Conservation (phyloP, 2,797 vertebrate genomes). For the Morus bassanus region DNA sequence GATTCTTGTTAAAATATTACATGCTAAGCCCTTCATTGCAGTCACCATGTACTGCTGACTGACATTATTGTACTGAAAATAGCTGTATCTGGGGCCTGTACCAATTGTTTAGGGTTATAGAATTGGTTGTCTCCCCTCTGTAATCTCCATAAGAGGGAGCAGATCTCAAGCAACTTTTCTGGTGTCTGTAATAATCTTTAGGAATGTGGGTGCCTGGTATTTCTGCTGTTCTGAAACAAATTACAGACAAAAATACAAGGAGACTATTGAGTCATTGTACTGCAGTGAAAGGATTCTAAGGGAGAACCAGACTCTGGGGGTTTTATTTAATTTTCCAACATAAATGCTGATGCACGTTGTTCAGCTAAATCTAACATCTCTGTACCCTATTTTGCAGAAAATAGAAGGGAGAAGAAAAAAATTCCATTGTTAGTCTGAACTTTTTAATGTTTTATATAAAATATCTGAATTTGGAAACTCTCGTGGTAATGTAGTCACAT, state of each 20-base stretch:
- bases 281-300: not conserved
- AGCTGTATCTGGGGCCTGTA: not conserved
- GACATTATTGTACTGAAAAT: not conserved
- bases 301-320: not conserved
- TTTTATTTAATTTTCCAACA: not conserved
- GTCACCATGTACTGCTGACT: not conserved
- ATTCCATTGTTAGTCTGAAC: not conserved
- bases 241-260: not conserved
- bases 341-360: not conserved
- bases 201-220: conserved; percentile 25
- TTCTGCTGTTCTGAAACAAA: not conserved
- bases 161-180: not conserved
- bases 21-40: not conserved
- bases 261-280: conserved; percentile 11
- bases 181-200: not conserved
- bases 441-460: not conserved
- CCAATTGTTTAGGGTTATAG: not conserved
- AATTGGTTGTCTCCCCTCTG: not conserved
- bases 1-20: not conserved
- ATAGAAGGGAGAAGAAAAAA: not conserved
- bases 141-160: not conserved
- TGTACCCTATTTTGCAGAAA: not conserved
- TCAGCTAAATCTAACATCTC: not conserved
- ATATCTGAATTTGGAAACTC: not conserved
- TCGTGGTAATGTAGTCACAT: not conserved